Evolutionary conservation across 2,113 vertebrate species (phyloP).

Genomic region (Periophthalmus modestus): DNA sequence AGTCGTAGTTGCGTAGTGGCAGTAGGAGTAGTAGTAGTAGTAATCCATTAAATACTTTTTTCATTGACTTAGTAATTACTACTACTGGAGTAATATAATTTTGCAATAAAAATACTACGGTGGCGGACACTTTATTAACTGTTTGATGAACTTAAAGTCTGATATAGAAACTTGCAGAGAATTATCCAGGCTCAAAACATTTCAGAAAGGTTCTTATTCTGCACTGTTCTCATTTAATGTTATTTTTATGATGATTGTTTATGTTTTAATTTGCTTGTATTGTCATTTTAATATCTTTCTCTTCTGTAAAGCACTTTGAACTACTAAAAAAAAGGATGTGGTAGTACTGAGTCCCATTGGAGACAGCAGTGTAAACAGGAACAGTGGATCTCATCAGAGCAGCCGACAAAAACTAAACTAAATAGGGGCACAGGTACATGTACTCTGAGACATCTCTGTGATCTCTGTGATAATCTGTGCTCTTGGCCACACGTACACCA

Average conservation of each 20-base stretch:
- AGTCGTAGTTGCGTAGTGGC: too few species aligned
- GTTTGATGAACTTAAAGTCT: not conserved
- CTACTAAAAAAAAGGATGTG: too few species aligned
- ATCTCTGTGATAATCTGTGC: constrained; percentile 34
- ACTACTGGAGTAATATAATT: too few species aligned
- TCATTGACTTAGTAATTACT: not conserved
- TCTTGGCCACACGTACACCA: not conserved
- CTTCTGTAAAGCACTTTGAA: too few species aligned
- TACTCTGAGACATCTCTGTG: constrained; percentile 19
- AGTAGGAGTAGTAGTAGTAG: too few species aligned
- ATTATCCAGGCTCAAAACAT: too few species aligned
- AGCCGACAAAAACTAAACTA: constrained; percentile 30
- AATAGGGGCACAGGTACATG: not conserved
- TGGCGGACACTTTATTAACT: not conserved
- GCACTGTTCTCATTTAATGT: too few species aligned
- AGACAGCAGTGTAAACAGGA: constrained; percentile 7
- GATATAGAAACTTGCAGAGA: not conserved
- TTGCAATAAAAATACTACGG: too few species aligned
- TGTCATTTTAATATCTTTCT: too few species aligned
- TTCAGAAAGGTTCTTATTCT: too few species aligned
- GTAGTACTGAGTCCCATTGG: not conserved
- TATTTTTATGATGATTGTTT: too few species aligned
- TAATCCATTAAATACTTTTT: not conserved
- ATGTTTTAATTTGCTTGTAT: too few species aligned
- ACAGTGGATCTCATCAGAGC: constrained; percentile 1